Base-by-base conservation (phyloP, 2,113 vertebrate species). In the Neopipo cinnamomea region DNA sequence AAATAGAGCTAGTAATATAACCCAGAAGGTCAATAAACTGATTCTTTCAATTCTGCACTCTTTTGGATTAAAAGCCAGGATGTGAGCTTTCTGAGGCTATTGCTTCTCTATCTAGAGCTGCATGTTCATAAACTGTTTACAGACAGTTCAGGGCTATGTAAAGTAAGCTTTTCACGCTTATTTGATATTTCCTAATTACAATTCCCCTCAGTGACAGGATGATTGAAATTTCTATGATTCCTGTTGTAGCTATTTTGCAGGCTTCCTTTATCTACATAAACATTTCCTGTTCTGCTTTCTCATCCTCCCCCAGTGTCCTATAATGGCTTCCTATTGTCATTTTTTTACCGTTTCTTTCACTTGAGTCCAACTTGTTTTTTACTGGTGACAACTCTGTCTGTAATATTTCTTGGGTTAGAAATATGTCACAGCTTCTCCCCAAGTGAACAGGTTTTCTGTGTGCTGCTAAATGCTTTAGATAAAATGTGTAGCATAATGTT, bases 221-320 rank as follows among this genome's bases (percentile, higher is more conserved):
- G 5, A 59, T 42, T 85, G 53, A 95, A 96, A 97, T 96, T 94
- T 91, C 87, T 95, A 28, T 91, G 93, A 95, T 96, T 91, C 71
- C 77, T 71, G 16, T 37, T 67, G 77, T 55, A 86, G 76, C 28
- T 93, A 74, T 90, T 97, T 94, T 93, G 42, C 88, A 97, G 96
- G 41, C 96, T 98, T 97, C 91, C 94, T 96, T 97, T 97, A 97
- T 97, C 96, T 97, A 47, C 84, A 95, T 55, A 96, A 92, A 97
- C 87, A 97, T 97, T 98, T 98, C 97, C 97, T 98, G 95, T 93
- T 96, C 96, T 96, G 84, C 78, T 93, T 92, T 97, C 96, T 96
- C 91, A 84, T 91, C 91, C 89, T 94, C 94, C 94, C 91, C 50
- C 73, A 55, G 72, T 93, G 82, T 72, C 74, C 52, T 65, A 61